A percentile compares a stretch with the other conserved stretches of the same genome.
Conservation (phyloP, 1,140 invertebrate species). For the Coenobita brevimanus region DNA sequence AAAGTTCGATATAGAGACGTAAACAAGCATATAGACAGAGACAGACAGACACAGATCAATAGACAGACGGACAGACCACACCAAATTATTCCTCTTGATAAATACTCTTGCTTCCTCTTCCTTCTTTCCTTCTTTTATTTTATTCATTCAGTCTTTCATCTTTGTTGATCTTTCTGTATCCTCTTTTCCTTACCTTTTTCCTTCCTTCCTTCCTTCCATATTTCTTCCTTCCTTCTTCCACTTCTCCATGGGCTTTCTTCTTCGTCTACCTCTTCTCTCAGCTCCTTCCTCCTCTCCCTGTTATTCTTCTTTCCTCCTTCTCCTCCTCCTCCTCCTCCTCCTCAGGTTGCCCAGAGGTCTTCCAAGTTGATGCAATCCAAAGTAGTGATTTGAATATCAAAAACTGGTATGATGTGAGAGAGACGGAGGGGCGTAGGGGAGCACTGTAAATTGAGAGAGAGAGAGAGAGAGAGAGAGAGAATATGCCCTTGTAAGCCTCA, state of each 20-base stretch:
- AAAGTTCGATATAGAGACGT: no score
- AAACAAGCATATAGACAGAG: no score
- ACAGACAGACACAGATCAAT: no score
- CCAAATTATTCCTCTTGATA: background rate
- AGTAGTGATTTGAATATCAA: conserved; percentile 46
- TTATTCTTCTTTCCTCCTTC: background rate
- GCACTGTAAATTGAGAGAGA: no score
- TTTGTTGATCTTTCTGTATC: background rate
- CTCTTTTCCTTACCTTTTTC: background rate
- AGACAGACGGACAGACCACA: no score
- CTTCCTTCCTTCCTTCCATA: background rate
- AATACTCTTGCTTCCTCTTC: background rate
- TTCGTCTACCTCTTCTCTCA: background rate
- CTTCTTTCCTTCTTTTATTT: background rate
- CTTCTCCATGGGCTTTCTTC: no score
- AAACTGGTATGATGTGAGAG: background rate
- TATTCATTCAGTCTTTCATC: background rate
- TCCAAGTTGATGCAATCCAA: conserved; percentile 26
- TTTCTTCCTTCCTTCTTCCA: background rate
- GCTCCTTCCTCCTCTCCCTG: background rate
- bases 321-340: background rate
- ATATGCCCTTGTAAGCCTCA: no score
- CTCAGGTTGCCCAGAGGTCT: background rate
- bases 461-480: no score
- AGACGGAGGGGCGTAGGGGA: no score